Evolutionary conservation across 2,888 invertebrate genomes (phyloP), one percentile per base, ranked within the genome.

Genomic region (Cerceris rybyensis): DNA sequence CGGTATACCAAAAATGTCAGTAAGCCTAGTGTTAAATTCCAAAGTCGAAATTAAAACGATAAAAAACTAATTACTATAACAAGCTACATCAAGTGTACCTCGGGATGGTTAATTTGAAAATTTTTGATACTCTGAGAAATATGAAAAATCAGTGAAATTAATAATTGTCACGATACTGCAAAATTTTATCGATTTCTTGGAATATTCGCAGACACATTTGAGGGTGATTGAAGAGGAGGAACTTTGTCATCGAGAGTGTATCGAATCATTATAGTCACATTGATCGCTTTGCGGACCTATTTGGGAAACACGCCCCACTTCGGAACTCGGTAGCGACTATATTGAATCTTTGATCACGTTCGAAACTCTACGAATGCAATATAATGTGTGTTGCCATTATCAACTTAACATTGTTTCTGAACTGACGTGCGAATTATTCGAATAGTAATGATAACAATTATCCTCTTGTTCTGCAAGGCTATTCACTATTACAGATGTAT

Each of bases 261-360:
- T 16, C 8, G n/a, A 9, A 58, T 60, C 72, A 52, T 69, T 77
- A 73, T 74, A 71, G 63, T 54, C 43, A 58, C 64, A 57, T 52
- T 65, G 55, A 41, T 28, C 41, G 2, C 39, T 14, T 49, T 42
- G n/a, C 63, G 14, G 59, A 68, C 60, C 74, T 69, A 68, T 61
- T 55, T 57, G 72, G 58, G 57, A 54, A 71, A 71, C 64, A 49
- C 57, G 71, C 57, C 60, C 66, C 43, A 75, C 73, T 76, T 82
- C 52, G 39, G 64, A 76, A 67, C 70, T 74, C 63, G 13, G 59
- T 49, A 8, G 39, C 64, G 55, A 42, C 79, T 76, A 79, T 28
- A 28, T 82, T 78, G 74, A 76, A 82, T 82, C 82, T 76, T 82
- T 82, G 82, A 82, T 82, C 73, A 52, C 9, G 68, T 69, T 70